phyloP scores from a whole-genome alignment of 2,888 invertebrate genomes.

The Cordilura impudica region DNA sequence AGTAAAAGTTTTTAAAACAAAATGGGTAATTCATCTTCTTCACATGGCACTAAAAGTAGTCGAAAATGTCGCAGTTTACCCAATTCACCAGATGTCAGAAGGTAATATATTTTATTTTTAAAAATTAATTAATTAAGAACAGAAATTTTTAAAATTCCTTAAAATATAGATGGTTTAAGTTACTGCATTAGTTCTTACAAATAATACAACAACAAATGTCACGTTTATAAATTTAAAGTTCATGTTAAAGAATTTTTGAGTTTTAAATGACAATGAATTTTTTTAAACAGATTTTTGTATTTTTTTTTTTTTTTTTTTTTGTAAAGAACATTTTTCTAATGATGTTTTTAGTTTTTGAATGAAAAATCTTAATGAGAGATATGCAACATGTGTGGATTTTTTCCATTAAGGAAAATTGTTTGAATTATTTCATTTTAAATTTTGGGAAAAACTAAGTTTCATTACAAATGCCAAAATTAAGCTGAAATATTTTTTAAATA shows the following conservation, averaged over 20 bases:
- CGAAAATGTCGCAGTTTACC: constrained; percentile 83
- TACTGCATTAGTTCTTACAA: not conserved
- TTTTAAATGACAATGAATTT: constrained; percentile 26
- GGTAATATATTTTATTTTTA: constrained; percentile 78
- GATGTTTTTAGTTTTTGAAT: constrained; percentile 5
- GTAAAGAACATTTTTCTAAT: not conserved
- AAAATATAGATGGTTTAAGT: no score
- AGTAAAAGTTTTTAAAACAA: constrained; percentile 19
- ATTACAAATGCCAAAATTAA: constrained; percentile 10
- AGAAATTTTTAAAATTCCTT: not conserved
- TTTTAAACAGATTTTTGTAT: not conserved
- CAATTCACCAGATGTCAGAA: constrained; percentile 87
- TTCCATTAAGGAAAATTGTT: not conserved
- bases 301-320: constrained; percentile 7
- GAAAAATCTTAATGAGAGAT: constrained; percentile 42
- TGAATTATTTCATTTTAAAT: not conserved
- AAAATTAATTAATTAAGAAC: not conserved
- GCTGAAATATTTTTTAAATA: not conserved
- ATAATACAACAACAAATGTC: constrained; percentile 1
- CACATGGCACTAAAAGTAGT: constrained; percentile 72
- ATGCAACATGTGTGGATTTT: constrained; percentile 45
- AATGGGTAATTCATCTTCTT: constrained; percentile 78
- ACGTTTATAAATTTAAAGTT: constrained; percentile 17
- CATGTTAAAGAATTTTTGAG: not conserved
- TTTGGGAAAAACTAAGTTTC: not conserved